Base-by-base conservation (phyloP, 2,797 vertebrate genomes). In the Melanotaenia boesemani region DNA sequence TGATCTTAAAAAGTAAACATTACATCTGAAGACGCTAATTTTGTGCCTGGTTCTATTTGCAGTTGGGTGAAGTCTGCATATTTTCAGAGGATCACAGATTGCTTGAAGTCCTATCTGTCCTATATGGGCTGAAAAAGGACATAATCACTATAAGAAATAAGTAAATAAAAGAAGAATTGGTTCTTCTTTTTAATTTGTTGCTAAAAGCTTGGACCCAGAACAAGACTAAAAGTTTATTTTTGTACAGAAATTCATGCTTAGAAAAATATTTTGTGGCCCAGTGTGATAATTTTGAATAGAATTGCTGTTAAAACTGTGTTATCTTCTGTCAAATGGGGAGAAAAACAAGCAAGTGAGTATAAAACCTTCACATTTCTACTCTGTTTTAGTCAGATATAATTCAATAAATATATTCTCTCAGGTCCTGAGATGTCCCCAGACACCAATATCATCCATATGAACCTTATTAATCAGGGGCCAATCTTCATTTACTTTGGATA, bases 41-140 rank as follows among this genome's bases (percentile, higher is more conserved):
- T 20, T 63, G 75, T 57, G 12, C 70, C 18, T 15, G 50, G 66
- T 56, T 83, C 52, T 83, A 67, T 74, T 39, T 74, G 57, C 60
- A 56, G 39, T 1, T 20, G 4, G 50, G 37, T 34, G 68, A 76
- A 41, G 61, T 55, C 64, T n/a, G 81, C 81, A 68, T 85, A 76
- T 85, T 83, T 88, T 82, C 78, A 85, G 79, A 82, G 50, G 28
- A 22, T 28, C 44, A 58, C 54, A 52, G 32, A n/a, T 6, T 48
- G 46, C 41, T 4, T 44, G 44, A 18, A 44, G 9, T 13, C 39
- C 37, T 39, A 2, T 39, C 1, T 9, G 37, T 39, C 37, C 3
- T 12, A 12, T 3, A 39, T 4, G 39, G 15, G 13, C 39, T 16
- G 39, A 41, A 41, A 41, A 41, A 3, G 5, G 13, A 41, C 3